Evolutionary conservation across 1,140 invertebrate species (phyloP).

Genomic region (Thalassaphorura encarpata): DNA sequence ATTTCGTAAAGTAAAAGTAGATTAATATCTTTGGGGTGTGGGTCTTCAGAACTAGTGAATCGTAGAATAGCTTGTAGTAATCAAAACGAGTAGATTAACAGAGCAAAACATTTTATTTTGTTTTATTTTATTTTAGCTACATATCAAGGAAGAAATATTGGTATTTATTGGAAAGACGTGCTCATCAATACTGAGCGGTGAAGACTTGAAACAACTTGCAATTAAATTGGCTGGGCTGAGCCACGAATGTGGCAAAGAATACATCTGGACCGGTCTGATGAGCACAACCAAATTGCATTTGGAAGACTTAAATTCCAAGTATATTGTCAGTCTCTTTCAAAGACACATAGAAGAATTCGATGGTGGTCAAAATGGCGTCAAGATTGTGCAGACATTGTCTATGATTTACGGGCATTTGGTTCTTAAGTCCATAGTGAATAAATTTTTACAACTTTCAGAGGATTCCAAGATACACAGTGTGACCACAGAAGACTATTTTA

Average conservation of each 20-base stretch:
- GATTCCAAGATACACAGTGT: constrained; percentile 56
- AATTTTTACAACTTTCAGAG: constrained; percentile 39
- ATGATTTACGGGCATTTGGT: not conserved
- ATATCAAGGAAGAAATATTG: too few relatives aligned
- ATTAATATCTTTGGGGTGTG: too few relatives aligned
- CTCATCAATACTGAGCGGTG: too few relatives aligned
- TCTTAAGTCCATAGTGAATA: not conserved
- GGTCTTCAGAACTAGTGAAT: too few relatives aligned
- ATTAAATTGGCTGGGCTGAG: not conserved
- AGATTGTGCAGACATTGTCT: not conserved
- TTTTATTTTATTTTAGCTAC: too few relatives aligned
- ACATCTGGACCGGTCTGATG: not conserved
- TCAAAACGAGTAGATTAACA: too few relatives aligned
- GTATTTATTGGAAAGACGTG: not conserved
- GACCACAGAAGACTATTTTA: constrained; percentile 77
- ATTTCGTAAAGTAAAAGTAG: too few relatives aligned
- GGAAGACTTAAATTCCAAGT: not conserved
- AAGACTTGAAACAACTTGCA: not conserved
- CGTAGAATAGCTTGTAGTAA: too few relatives aligned
- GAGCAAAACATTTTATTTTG: too few relatives aligned
- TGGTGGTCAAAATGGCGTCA: not conserved
- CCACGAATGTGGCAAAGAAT: not conserved
- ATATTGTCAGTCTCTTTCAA: not conserved
- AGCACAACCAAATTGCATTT: not conserved
- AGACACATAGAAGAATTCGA: not conserved